phyloP scores from a whole-genome alignment of 2,888 invertebrate genomes.

The Ariolimax columbianus region DNA sequence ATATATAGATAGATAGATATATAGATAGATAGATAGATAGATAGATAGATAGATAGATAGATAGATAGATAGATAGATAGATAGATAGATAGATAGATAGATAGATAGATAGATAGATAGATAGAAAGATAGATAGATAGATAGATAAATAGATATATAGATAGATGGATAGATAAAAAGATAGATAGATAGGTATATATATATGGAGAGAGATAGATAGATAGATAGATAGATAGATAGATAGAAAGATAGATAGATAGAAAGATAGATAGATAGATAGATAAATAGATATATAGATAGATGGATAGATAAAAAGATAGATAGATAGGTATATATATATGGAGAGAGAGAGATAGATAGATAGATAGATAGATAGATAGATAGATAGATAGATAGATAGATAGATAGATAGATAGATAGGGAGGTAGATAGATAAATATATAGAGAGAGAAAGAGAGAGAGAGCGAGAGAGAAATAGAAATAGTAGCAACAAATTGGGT shows the following conservation, averaged over 20 bases:
- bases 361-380: neutral
- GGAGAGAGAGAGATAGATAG: neutral
- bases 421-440: neutral
- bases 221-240: conserved; percentile 20
- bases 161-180: neutral
- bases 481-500: neutral
- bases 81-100: conserved; percentile 20
- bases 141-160: conserved; percentile 15
- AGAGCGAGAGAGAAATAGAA: too few species aligned
- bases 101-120: conserved; percentile 20
- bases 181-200: conserved; percentile 1
- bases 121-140: conserved; percentile 18
- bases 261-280: conserved; percentile 18
- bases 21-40: conserved; percentile 20
- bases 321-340: too few species aligned
- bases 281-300: conserved; percentile 14
- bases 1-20: conserved; percentile 15
- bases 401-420: conserved; percentile 1
- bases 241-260: conserved; percentile 18
- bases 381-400: conserved; percentile 11
- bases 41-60: conserved; percentile 20
- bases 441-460: neutral
- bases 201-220: conserved; percentile 14
- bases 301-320: too few species aligned
- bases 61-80: conserved; percentile 20